Base-by-base conservation (phyloP, 2,888 invertebrate species). In the Girardia tigrina region DNA sequence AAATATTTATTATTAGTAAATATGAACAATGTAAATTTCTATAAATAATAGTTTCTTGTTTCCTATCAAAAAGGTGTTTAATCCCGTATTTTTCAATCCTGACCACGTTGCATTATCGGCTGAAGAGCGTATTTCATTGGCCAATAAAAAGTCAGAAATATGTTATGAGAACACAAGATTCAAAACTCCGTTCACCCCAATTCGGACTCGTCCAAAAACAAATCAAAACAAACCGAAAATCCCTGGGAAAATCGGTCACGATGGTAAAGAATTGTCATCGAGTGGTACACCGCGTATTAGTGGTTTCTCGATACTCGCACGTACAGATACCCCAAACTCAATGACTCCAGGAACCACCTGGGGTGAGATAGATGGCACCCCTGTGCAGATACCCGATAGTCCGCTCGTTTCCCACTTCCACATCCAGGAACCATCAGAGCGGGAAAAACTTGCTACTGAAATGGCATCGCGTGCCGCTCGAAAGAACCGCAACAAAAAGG, bases 31-130 rank as follows among this genome's bases (percentile, higher is more conserved):
- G n/a, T n/a, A n/a, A n/a, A n/a, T n/a, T n/a, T n/a, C n/a, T n/a
- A n/a, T n/a, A n/a, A n/a, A n/a, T n/a, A n/a, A n/a, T n/a, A n/a
- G n/a, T n/a, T n/a, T n/a, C n/a, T n/a, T n/a, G n/a, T n/a, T n/a
- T n/a, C n/a, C n/a, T n/a, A n/a, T n/a, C n/a, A n/a, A n/a, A n/a
- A 56, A 56, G 23, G n/a, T 56, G 4, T 56, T 56, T 56, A 56
- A 56, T 56, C 56, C 56, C 8, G 56, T 56, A 20, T 56, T 56
- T 56, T 56, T 56, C 56, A 56, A 56, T 56, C 56, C 56, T 2
- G 56, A n/a, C 23, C n/a, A n/a, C 23, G 56, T 56, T 8, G 56
- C n/a, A 56, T n/a, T 56, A 12, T 56, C 56, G 23, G 4, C 56
- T 6, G n/a, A 56, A n/a, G 56, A 56, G n/a, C 56, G 56, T 8